Percentiles rank a stretch among this genome's conserved stretches.
Evolutionary conservation across 2,113 vertebrate genomes (phyloP).

Genomic region (Trogon surrucura): DNA sequence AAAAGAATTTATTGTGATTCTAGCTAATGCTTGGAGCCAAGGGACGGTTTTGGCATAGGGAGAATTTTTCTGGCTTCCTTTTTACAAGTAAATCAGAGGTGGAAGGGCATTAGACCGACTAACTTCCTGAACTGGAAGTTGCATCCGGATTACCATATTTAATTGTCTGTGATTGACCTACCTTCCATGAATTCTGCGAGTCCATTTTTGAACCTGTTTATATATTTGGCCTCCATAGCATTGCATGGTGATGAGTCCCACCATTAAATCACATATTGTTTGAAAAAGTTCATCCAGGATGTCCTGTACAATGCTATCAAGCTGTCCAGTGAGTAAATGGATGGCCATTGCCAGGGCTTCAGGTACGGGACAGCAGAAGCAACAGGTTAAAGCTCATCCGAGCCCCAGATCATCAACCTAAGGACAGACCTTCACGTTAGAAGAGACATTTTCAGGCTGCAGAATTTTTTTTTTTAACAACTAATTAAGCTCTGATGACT

Average conservation of each 20-base stretch:
- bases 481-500: slow-evolving; percentile 79
- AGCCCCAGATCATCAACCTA: neutral
- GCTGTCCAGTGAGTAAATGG: neutral
- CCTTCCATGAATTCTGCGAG: neutral
- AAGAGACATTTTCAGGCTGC: slow-evolving; percentile 31
- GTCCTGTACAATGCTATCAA: slow-evolving; percentile 20
- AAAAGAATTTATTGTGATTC: neutral
- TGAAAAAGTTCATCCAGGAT: slow-evolving; percentile 32
- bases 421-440: neutral
- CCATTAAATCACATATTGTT: neutral
- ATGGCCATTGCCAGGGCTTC: neutral
- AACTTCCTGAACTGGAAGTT: slow-evolving; percentile 43
- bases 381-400: neutral
- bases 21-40: neutral
- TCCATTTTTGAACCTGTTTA: neutral
- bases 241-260: neutral
- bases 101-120: slow-evolving; percentile 13
- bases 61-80: slow-evolving; percentile 31
- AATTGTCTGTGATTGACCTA: slow-evolving; percentile 31
- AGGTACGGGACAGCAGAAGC: neutral
- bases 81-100: slow-evolving; percentile 26
- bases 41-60: slow-evolving; percentile 25
- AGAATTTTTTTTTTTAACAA: slow-evolving; percentile 2
- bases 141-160: slow-evolving; percentile 44
- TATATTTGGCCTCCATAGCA: neutral